Percentiles rank a stretch among this genome's conserved stretches.
These are phyloP conservation scores for Tetragnatha montana DNA, from an alignment of 2,888 invertebrate genomes.

Conservation along the genomic window DNA sequence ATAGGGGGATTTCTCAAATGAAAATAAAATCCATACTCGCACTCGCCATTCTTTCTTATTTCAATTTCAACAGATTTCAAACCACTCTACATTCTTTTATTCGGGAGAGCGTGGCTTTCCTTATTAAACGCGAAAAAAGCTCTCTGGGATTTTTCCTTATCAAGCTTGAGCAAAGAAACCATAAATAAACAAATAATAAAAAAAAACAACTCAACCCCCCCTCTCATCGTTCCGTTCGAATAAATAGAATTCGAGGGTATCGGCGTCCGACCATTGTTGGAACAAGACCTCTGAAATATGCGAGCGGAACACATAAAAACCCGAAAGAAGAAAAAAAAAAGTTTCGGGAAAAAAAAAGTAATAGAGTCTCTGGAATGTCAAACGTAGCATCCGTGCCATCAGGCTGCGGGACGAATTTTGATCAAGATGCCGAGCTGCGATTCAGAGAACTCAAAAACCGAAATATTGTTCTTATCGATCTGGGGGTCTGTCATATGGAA, in stretches of 20 bases:
- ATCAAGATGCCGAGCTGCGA: slow-evolving; percentile 62
- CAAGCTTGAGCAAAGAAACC: not conserved
- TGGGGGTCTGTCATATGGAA: not conserved
- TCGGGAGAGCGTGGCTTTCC: slow-evolving; percentile 26
- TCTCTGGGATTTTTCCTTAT: slow-evolving; percentile 12
- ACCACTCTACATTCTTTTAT: slow-evolving; percentile 23
- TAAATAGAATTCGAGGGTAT: slow-evolving; percentile 55
- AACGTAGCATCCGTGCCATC: slow-evolving; percentile 47
- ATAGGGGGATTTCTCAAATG: not conserved
- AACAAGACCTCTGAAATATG: slow-evolving; percentile 47
- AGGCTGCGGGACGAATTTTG: slow-evolving; percentile 64
- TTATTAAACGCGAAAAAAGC: slow-evolving; percentile 30
- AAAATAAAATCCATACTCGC: not conserved
- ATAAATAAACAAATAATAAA: slow-evolving; percentile 15
- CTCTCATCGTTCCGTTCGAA: slow-evolving; percentile 15
- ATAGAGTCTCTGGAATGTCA: slow-evolving; percentile 62
- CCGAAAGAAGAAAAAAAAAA: slow-evolving; percentile 19
- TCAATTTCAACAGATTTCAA: slow-evolving; percentile 29
- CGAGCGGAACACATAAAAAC: slow-evolving; percentile 42
- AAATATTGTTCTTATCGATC: slow-evolving; percentile 63
- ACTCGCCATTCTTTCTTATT: not conserved
- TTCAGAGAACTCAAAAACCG: slow-evolving; percentile 63
- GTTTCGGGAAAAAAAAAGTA: slow-evolving; percentile 55
- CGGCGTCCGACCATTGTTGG: slow-evolving; percentile 45
- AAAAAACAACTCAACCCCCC: slow-evolving; percentile 26